Conservation (phyloP, 2,797 vertebrate species). For the Poliocrania exsul region DNA sequence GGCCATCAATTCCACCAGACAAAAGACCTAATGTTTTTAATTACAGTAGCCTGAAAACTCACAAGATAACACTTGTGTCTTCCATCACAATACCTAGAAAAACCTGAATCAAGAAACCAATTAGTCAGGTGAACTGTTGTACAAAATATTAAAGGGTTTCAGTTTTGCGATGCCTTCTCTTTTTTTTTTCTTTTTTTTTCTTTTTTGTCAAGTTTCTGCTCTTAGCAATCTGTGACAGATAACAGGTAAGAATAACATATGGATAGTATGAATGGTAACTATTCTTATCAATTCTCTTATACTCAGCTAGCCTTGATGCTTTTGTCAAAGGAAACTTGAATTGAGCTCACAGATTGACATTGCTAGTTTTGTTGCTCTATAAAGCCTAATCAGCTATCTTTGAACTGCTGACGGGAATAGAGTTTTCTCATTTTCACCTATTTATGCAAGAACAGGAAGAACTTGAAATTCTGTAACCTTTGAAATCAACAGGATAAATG, state of each 20-base stretch:
- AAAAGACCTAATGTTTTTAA: not conserved
- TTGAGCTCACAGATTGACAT: not conserved
- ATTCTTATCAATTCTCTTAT: not conserved
- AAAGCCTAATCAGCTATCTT: not conserved
- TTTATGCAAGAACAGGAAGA: not conserved
- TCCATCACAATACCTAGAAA: not conserved
- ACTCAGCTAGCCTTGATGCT: not conserved
- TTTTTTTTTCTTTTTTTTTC: not conserved
- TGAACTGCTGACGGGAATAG: not conserved
- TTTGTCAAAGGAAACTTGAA: not conserved
- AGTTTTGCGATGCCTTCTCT: not conserved
- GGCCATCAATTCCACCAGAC: not conserved
- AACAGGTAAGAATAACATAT: not conserved
- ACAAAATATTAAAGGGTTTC: not conserved
- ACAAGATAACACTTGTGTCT: not conserved
- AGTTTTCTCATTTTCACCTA: conserved; percentile 4
- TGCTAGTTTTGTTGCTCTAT: not conserved
- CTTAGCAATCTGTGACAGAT: not conserved
- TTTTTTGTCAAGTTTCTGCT: not conserved
- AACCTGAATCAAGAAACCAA: not conserved
- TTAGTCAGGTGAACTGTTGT: not conserved
- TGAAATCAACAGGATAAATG: not conserved
- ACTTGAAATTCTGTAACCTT: not conserved
- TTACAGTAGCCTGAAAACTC: not conserved
- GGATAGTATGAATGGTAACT: not conserved